phyloP scores from a whole-genome alignment of 2,797 vertebrate genomes.

The Avahi laniger region DNA sequence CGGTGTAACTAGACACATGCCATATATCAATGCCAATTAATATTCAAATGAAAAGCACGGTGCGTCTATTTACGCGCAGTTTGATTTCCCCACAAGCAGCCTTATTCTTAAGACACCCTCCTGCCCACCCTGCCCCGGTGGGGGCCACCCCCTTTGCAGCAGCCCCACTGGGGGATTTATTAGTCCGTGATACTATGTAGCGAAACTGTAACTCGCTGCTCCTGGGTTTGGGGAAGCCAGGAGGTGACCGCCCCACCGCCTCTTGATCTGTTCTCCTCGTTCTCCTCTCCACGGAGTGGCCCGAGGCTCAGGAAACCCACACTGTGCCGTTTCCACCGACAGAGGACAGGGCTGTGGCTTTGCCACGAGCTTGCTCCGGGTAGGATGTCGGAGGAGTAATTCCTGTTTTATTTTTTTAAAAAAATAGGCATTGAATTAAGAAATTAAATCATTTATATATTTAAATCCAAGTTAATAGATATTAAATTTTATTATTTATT shows the following conservation, averaged over 20 bases:
- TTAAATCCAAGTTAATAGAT: constrained; percentile 61
- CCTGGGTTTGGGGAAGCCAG: background rate
- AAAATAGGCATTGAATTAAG: constrained; percentile 44
- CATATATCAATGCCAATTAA: fast-evolving
- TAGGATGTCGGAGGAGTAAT: background rate
- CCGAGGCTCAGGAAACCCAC: fast-evolving
- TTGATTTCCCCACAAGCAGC: background rate
- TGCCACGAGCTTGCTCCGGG: fast-evolving
- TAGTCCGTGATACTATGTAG: fast-evolving
- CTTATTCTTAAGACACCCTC: fast-evolving
- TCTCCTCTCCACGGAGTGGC: fast-evolving
- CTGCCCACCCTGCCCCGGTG: background rate
- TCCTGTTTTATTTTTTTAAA: background rate
- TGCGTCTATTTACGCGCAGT: fast-evolving
- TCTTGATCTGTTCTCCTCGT: too few species aligned
- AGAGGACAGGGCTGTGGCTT: background rate
- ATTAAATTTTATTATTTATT: constrained; percentile 67
- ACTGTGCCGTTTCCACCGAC: too few species aligned
- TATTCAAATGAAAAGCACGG: background rate
- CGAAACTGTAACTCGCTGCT: fast-evolving
- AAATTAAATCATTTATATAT: constrained; percentile 57
- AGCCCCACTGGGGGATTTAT: background rate
- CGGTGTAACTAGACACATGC: fast-evolving
- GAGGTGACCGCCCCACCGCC: fast-evolving
- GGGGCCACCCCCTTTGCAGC: background rate